Evolutionary conservation across 1,140 invertebrate genomes (phyloP).

Genomic region (Drosophila paulistorum): DNA sequence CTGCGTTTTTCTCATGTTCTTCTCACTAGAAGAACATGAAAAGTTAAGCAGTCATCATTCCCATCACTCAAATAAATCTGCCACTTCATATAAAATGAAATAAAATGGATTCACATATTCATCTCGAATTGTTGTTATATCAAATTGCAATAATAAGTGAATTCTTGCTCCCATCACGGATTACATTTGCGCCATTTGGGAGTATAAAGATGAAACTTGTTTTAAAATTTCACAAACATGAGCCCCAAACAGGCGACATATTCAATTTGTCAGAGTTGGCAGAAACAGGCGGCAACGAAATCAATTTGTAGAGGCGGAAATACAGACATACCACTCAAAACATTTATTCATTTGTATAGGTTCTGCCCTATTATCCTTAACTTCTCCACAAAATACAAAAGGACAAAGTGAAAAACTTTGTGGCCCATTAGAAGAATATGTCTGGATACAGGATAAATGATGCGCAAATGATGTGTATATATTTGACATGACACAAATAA

Average conservation of each 20-base stretch:
- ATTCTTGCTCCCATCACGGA: not conserved
- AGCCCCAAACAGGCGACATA: not conserved
- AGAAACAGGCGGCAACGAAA: conserved; percentile 4
- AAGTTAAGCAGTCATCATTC: not conserved
- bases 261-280: conserved; percentile 4
- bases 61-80: not conserved
- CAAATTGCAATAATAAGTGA: conserved; percentile 7
- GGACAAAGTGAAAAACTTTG: conserved; percentile 5
- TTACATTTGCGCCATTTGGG: not conserved
- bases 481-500: conserved; percentile 12
- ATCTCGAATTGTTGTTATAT: conserved; percentile 1
- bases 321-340: not conserved
- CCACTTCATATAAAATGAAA: not conserved
- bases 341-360: not conserved
- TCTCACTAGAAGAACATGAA: not conserved
- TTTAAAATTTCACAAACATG: conserved; percentile 5
- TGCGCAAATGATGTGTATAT: conserved; percentile 12
- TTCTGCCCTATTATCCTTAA: conserved; percentile 4
- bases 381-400: not conserved
- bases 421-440: not conserved
- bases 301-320: conserved; percentile 12
- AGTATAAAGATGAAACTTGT: conserved; percentile 4
- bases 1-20: too few species aligned
- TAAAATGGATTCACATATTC: not conserved
- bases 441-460: conserved; percentile 1